Conservation (phyloP, 2,113 vertebrate species). For the Nycticebus coucang region DNA sequence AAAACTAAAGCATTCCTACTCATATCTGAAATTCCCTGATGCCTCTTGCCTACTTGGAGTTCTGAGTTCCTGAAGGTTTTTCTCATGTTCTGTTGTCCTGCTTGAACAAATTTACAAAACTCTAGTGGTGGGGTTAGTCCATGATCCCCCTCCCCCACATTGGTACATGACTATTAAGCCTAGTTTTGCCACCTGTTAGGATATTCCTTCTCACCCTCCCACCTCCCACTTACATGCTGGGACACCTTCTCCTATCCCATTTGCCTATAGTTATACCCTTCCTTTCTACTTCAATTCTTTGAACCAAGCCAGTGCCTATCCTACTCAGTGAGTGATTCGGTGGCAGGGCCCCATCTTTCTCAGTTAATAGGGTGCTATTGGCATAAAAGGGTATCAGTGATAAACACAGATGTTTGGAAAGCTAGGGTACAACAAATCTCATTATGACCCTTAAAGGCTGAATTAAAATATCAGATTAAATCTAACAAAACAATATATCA, state of each 20-base stretch:
- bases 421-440: slow-evolving; percentile 15
- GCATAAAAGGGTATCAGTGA: neutral
- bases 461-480: slow-evolving; percentile 48
- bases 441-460: slow-evolving; percentile 9
- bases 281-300: neutral
- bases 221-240: neutral
- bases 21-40: neutral
- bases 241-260: neutral
- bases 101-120: no score
- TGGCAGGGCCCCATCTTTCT: neutral
- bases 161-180: neutral
- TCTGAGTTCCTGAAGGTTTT: neutral
- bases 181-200: neutral
- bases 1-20: neutral
- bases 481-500: neutral
- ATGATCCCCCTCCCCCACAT: no score
- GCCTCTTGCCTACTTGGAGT: neutral
- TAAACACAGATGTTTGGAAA: neutral
- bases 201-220: neutral
- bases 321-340: neutral
- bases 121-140: no score
- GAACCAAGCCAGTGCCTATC: neutral
- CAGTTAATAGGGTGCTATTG: neutral
- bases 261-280: neutral
- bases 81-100: no score